Conservation (phyloP, 2,797 vertebrate genomes). For the Cephalopachus bancanus region DNA sequence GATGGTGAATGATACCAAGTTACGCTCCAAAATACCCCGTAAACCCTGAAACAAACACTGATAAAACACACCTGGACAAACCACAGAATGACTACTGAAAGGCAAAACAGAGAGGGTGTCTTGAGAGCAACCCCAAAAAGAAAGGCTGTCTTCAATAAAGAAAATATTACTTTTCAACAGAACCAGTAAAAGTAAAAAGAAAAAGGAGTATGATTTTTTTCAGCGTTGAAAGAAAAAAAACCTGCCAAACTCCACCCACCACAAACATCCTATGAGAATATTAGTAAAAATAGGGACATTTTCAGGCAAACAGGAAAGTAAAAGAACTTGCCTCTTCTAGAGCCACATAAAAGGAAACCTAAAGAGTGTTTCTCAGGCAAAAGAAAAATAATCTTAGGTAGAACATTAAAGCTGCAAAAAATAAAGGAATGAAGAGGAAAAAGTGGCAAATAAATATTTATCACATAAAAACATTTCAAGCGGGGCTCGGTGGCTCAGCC, state of each 20-base stretch:
- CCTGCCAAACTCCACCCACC: not conserved
- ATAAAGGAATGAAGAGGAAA: not conserved
- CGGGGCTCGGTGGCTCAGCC: no score
- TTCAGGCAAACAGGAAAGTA: not conserved
- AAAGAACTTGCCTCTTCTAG: not conserved
- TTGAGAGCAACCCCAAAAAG: not conserved
- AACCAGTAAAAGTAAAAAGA: not conserved
- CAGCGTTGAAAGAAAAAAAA: not conserved
- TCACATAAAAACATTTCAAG: not conserved
- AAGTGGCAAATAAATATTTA: not conserved
- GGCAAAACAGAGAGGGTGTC: not conserved
- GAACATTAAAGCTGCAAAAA: not conserved
- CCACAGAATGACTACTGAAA: not conserved
- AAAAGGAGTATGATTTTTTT: not conserved
- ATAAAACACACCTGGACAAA: not conserved
- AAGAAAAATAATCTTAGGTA: not conserved
- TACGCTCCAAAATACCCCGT: not conserved
- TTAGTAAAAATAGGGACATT: not conserved
- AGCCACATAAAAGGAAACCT: not conserved
- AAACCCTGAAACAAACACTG: not conserved
- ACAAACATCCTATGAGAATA: not conserved
- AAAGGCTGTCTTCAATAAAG: not conserved
- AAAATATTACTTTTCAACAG: constrained; percentile 39
- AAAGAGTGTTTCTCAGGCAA: not conserved
- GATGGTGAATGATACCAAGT: not conserved